These are phyloP conservation scores for Rhincodon typus DNA, from an alignment of 2,797 vertebrate species.

Conservation along the genomic window DNA sequence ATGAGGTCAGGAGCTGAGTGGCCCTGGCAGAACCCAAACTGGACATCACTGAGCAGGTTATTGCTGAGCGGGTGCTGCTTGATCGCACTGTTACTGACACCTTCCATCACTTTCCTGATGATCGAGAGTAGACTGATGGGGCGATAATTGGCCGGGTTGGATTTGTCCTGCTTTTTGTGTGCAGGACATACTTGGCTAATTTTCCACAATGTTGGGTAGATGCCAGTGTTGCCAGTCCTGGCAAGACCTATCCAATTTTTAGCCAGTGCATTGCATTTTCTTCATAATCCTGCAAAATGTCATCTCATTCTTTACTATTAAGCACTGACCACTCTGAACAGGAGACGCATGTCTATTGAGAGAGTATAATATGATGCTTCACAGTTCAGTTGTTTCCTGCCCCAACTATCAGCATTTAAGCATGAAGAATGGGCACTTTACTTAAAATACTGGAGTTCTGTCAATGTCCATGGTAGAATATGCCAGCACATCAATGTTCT, in stretches of 20 bases:
- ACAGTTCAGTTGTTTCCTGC: background rate
- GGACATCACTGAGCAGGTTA: too few relatives aligned
- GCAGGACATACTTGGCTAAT: too few relatives aligned
- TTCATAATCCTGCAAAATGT: background rate
- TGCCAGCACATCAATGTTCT: background rate
- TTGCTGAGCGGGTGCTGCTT: too few relatives aligned
- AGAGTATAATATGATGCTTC: background rate
- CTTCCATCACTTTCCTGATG: too few relatives aligned
- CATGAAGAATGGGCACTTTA: background rate
- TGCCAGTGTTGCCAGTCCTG: background rate
- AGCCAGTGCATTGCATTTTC: background rate
- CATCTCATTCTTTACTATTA: background rate
- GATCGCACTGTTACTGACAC: too few relatives aligned
- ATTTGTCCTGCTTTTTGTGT: too few relatives aligned
- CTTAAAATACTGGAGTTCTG: background rate
- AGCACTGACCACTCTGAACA: background rate
- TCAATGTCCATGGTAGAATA: background rate
- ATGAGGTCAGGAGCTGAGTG: too few relatives aligned
- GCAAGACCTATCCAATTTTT: background rate
- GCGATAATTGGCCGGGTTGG: too few relatives aligned
- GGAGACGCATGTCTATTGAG: background rate
- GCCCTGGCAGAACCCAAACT: too few relatives aligned
- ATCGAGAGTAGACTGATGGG: too few relatives aligned
- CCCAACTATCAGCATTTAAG: background rate
- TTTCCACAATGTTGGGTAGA: too few relatives aligned